Base-by-base conservation (phyloP, 2,797 vertebrate species). In the Yasuhikotakia modesta region DNA sequence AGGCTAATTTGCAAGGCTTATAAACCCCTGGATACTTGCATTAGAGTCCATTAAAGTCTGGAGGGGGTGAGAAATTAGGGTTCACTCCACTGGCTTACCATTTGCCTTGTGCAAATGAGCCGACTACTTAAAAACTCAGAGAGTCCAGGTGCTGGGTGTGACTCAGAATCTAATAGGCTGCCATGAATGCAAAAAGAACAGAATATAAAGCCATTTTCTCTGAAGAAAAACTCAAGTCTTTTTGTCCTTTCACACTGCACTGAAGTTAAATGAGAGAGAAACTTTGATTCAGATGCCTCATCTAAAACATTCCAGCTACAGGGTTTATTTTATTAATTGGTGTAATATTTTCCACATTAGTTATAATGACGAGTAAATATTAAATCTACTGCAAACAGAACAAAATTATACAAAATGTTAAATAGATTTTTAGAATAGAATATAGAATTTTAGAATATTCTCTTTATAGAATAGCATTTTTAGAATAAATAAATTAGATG, bases 41-140 rank as follows among this genome's bases (percentile, higher is more conserved):
- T 85, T 86, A 81, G 69, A 81, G 76, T 70, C 82, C 74, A 86
- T 86, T 85, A 82, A 60, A 68, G 78, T 78, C 70, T 72, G 52
- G 74, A 82, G 71, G 78, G 67, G 76, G 70, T 30, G 32, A 64
- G 53, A 79, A 77, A 82, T 81, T 65, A 85, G 67, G 24, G 61
- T 84, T 76, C 68, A 74, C 55, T 69, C 43, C 58, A 66, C 71
- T 78, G 75, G 58, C 65, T 80, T 80, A 67, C 55, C 73, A 70
- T 70, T 82, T 74, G 60, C 77, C 82, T 87, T 70, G 73, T 71
- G 70, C 45, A 73, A 84, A 81, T 79, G 70, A 77, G 73, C 55
- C 13, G 10, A 68, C 65, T 78, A 70, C 45, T 67, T 84, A 61
- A 77, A 79, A 79, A 81, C 71, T 30, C 53, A 45, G 70, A 24